phyloP scores from a whole-genome alignment of 1,140 invertebrate species.

The Drosophila simulans region DNA sequence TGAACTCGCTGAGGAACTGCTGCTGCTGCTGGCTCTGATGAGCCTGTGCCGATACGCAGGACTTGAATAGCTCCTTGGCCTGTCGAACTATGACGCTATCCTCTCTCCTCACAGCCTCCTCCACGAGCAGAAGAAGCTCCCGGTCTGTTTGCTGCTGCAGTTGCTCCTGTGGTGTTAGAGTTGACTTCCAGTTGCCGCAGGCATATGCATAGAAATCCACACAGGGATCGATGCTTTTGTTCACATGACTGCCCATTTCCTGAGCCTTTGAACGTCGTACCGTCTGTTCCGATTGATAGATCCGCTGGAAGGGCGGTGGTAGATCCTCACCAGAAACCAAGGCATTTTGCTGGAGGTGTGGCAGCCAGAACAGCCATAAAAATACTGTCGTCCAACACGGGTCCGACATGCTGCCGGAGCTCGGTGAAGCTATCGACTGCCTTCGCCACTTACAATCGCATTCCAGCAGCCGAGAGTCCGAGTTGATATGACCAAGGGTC shows the following conservation, averaged over 20 bases:
- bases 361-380: slow-evolving; percentile 10
- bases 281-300: slow-evolving; percentile 79
- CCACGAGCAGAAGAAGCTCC: slow-evolving; percentile 89
- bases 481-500: slow-evolving; percentile 43
- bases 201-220: slow-evolving; percentile 92
- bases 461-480: background rate
- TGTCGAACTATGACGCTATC: slow-evolving; percentile 85
- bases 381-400: slow-evolving; percentile 5
- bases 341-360: background rate
- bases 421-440: slow-evolving; percentile 39
- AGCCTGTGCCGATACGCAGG: slow-evolving; percentile 92
- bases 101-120: slow-evolving; percentile 79
- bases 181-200: slow-evolving; percentile 87
- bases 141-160: slow-evolving; percentile 88
- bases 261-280: slow-evolving; percentile 84
- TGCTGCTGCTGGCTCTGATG: slow-evolving; percentile 90
- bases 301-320: slow-evolving; percentile 63
- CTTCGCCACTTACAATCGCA: slow-evolving; percentile 4
- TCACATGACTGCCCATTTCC: slow-evolving; percentile 91
- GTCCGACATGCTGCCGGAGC: slow-evolving; percentile 61
- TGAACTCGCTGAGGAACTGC: slow-evolving; percentile 89
- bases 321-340: background rate
- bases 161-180: slow-evolving; percentile 91
- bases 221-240: slow-evolving; percentile 91
- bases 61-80: slow-evolving; percentile 92